phyloP scores from a whole-genome alignment of 2,888 invertebrate genomes.

The Mechanitis mazaeus region DNA sequence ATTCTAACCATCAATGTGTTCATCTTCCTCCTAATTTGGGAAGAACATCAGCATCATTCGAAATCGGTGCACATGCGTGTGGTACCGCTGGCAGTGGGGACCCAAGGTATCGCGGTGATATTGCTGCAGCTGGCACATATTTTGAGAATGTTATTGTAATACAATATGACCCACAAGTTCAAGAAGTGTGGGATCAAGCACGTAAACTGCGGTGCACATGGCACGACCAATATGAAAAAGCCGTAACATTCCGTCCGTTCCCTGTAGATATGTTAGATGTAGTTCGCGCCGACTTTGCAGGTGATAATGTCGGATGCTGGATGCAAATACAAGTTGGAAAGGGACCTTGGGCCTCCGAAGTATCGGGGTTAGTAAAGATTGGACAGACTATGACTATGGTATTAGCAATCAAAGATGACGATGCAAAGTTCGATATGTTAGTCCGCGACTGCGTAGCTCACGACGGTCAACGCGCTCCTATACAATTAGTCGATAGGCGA shows the following conservation, averaged over 20 bases:
- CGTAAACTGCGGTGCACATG: slow-evolving; percentile 94
- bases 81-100: slow-evolving; percentile 95
- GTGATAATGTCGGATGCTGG: slow-evolving; percentile 97
- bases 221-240: slow-evolving; percentile 97
- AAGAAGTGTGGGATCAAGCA: slow-evolving; percentile 97
- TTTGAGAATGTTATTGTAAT: slow-evolving; percentile 96
- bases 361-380: slow-evolving; percentile 94
- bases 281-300: slow-evolving; percentile 95
- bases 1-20: slow-evolving; percentile 94
- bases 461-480: slow-evolving; percentile 94
- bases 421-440: slow-evolving; percentile 96
- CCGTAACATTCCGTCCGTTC: slow-evolving; percentile 95
- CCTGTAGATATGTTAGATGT: slow-evolving; percentile 97
- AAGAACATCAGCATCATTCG: slow-evolving; percentile 90
- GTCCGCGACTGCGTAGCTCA: slow-evolving; percentile 96
- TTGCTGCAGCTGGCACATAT: slow-evolving; percentile 92
- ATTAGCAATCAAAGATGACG: slow-evolving; percentile 94
- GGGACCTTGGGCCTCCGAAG: slow-evolving; percentile 97
- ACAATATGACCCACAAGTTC: slow-evolving; percentile 94
- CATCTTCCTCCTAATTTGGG: slow-evolving; percentile 93
- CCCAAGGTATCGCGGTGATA: slow-evolving; percentile 92
- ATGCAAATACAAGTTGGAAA: slow-evolving; percentile 98
- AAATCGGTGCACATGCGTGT: slow-evolving; percentile 93
- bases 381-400: slow-evolving; percentile 99
- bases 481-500: slow-evolving; percentile 93